These are phyloP conservation scores for Pachydiplax longipennis DNA, from an alignment of 2,888 invertebrate species.

Conservation along the genomic window DNA sequence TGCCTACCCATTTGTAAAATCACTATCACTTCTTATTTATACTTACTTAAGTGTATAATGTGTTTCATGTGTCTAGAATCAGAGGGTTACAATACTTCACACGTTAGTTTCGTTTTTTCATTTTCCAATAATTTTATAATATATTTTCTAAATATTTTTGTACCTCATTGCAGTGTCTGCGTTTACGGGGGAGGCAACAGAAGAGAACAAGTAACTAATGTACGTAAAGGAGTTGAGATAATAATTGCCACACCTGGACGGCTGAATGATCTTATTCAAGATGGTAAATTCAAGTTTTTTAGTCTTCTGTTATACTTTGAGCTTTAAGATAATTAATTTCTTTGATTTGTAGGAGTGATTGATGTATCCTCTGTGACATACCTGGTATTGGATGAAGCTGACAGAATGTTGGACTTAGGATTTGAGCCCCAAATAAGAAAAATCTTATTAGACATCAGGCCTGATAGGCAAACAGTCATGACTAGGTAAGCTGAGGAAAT, in stretches of 20 bases:
- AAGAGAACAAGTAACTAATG: conserved; percentile 76
- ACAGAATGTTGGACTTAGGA: conserved; percentile 87
- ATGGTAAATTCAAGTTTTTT: conserved; percentile 56
- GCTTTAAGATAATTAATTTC: conserved; percentile 49
- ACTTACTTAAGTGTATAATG: no score
- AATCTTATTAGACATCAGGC: conserved; percentile 79
- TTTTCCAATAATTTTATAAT: neutral
- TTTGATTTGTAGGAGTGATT: conserved; percentile 63
- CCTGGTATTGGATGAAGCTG: conserved; percentile 91
- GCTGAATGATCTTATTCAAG: conserved; percentile 85
- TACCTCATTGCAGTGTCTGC: conserved; percentile 70
- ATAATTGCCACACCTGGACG: conserved; percentile 95
- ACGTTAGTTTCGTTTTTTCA: no score
- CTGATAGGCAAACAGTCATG: conserved; percentile 95
- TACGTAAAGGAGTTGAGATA: conserved; percentile 86
- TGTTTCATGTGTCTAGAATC: no score
- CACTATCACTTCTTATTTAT: neutral
- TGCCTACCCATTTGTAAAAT: neutral
- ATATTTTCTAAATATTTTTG: conserved; percentile 11
- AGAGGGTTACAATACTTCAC: no score
- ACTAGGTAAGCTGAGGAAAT: conserved; percentile 68
- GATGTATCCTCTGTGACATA: conserved; percentile 83
- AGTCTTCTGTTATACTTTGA: neutral
- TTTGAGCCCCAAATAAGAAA: conserved; percentile 89
- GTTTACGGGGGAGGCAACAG: conserved; percentile 91